These are phyloP conservation scores for Drosophila sordidula DNA, from an alignment of 2,888 invertebrate genomes.

Conservation along the genomic window DNA sequence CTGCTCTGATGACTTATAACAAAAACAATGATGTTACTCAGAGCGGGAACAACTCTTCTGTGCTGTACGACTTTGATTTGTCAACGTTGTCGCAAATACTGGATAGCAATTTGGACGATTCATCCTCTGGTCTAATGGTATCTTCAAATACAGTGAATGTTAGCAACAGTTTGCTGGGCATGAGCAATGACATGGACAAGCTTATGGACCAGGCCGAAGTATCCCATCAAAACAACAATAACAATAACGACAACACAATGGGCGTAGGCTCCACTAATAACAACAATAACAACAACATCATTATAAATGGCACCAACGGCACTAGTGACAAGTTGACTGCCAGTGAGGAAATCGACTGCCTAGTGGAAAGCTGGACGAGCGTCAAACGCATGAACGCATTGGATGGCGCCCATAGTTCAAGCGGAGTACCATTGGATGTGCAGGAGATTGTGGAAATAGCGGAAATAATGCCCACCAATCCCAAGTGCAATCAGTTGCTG, in stretches of 20 bases:
- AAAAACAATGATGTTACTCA: constrained; percentile 66
- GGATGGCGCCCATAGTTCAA: constrained; percentile 46
- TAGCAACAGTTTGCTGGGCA: constrained; percentile 53
- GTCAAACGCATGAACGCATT: constrained; percentile 81
- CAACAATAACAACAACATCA: constrained; percentile 51
- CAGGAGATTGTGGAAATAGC: constrained; percentile 83
- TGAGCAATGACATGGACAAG: constrained; percentile 76
- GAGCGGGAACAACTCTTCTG: constrained; percentile 66
- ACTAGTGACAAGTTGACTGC: constrained; percentile 64
- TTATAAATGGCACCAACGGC: constrained; percentile 60
- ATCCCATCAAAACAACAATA: constrained; percentile 65
- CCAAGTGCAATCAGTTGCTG: constrained; percentile 88
- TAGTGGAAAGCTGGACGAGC: constrained; percentile 80
- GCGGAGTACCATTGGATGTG: constrained; percentile 34
- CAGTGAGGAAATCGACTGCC: constrained; percentile 81
- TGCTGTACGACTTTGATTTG: constrained; percentile 73
- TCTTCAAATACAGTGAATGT: constrained; percentile 69
- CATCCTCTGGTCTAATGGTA: constrained; percentile 53
- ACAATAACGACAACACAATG: constrained; percentile 40
- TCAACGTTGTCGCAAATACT: constrained; percentile 69
- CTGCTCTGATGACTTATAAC: constrained; percentile 74
- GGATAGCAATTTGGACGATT: constrained; percentile 67
- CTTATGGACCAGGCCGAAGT: constrained; percentile 67
- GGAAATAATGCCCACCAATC: constrained; percentile 89
- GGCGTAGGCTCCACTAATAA: constrained; percentile 48